Evolutionary conservation across 2,113 vertebrate species (phyloP), one percentile per base, ranked within the genome.

Genomic region (Corvus hawaiiensis): DNA sequence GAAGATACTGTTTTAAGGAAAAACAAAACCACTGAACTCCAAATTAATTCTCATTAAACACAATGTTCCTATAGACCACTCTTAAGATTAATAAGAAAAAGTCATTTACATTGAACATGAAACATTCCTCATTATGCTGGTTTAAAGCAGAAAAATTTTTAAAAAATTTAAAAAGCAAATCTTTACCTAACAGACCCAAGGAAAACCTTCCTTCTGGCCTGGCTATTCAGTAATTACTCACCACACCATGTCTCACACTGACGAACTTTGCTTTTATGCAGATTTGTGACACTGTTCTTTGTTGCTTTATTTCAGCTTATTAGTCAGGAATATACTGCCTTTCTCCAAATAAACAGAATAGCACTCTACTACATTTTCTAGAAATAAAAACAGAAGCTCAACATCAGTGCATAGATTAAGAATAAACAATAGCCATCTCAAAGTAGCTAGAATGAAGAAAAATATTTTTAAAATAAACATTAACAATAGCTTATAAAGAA

Each of bases 241-340:
- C 33, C 52, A 11, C 61, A 74, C 10, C 24, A 16, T 11, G 23
- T 37, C 35, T 63, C 41, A 37, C 3, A 84, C 35, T 55, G 59
- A 93, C 64, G 92, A 94, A 91, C 59, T 73, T 59, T n/a, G 61
- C n/a, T 96, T 94, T 93, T 88, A 48, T 37, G 61, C 75, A 66
- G 39, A 80, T 84, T 91, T 94, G 64, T 87, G 52, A 59, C 73
- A 52, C 56, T 89, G n/a, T 32, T 90, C 78, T 77, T 72, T 55
- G 86, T 37, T 80, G 46, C 30, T 86, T 94, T 81, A 84, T 90
- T 93, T 87, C 35, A 84, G 28, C 73, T n/a, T 54, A 7, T 77
- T 84, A 84, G 72, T 81, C 61, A 86, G 68, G 61, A 90, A 89
- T 39, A 67, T 12, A 48, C 32, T 30, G 66, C 8, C 86, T 88